Percentiles rank a stretch among this genome's conserved stretches.
phyloP scores from a whole-genome alignment of 2,113 vertebrate genomes.

The Junco hyemalis region DNA sequence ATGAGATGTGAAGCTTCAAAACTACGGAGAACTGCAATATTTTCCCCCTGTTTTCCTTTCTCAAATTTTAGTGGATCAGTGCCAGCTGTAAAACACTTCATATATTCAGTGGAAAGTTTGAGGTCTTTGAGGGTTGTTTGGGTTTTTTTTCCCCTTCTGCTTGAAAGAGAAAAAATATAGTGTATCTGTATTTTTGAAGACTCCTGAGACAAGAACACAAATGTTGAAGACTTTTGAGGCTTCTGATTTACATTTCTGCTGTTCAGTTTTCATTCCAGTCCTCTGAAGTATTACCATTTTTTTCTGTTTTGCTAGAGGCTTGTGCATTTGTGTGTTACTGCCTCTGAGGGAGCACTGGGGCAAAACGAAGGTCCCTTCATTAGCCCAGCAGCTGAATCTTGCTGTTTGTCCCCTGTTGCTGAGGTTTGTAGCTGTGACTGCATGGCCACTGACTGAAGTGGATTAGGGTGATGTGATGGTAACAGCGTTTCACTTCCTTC shows the following conservation, averaged over 20 bases:
- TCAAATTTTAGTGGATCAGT: background rate
- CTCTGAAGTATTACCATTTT: background rate
- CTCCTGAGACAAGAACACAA: background rate
- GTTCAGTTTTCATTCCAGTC: background rate
- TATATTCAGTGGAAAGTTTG: background rate
- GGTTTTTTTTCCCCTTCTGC: fast-evolving
- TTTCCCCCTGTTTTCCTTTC: background rate
- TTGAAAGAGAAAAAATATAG: background rate
- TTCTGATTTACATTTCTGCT: background rate
- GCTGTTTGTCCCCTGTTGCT: background rate
- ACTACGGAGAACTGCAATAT: background rate
- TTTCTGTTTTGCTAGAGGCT: background rate
- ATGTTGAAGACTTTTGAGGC: background rate
- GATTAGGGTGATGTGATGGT: background rate
- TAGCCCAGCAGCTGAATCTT: background rate
- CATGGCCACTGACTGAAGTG: fast-evolving
- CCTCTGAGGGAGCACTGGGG: background rate
- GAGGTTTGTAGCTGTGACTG: background rate
- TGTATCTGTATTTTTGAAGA: background rate
- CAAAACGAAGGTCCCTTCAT: background rate
- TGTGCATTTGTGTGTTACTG: background rate
- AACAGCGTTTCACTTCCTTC: background rate
- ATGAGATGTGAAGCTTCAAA: background rate
- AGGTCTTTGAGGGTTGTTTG: background rate
- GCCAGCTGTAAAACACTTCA: background rate